These are phyloP conservation scores for Eudasyphora cyanicolor DNA, from an alignment of 2,888 invertebrate genomes.

Conservation along the genomic window DNA sequence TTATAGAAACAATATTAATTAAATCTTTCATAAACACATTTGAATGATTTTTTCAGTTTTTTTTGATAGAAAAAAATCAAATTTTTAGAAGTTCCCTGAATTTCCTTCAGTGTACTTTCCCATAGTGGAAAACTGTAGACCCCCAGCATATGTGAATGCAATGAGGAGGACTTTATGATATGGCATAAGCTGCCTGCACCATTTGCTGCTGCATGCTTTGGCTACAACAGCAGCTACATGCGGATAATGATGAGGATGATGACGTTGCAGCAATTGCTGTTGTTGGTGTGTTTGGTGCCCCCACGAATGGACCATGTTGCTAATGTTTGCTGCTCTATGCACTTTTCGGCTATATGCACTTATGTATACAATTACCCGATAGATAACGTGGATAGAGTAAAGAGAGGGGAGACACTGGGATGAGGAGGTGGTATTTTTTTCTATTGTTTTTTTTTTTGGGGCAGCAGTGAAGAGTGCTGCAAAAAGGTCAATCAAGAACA, in stretches of 20 bases:
- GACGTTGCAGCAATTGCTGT: neutral
- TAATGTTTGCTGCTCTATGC: neutral
- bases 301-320: neutral
- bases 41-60: too few relatives aligned
- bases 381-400: conserved; percentile 25
- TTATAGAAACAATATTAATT: too few relatives aligned
- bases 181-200: neutral
- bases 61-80: too few relatives aligned
- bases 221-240: neutral
- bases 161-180: neutral
- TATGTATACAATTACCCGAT: conserved; percentile 52
- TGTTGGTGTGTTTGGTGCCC: too few relatives aligned
- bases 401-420: neutral
- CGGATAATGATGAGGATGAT: neutral
- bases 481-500: conserved; percentile 65
- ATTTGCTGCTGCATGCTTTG: neutral
- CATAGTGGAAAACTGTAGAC: neutral
- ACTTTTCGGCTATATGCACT: conserved; percentile 10
- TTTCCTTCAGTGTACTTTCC: neutral
- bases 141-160: neutral
- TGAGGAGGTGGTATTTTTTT: neutral
- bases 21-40: too few relatives aligned
- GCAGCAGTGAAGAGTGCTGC: conserved; percentile 5
- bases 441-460: neutral
- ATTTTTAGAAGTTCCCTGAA: too few relatives aligned